Conservation (phyloP, 2,797 vertebrate species). For the Anas acuta region DNA sequence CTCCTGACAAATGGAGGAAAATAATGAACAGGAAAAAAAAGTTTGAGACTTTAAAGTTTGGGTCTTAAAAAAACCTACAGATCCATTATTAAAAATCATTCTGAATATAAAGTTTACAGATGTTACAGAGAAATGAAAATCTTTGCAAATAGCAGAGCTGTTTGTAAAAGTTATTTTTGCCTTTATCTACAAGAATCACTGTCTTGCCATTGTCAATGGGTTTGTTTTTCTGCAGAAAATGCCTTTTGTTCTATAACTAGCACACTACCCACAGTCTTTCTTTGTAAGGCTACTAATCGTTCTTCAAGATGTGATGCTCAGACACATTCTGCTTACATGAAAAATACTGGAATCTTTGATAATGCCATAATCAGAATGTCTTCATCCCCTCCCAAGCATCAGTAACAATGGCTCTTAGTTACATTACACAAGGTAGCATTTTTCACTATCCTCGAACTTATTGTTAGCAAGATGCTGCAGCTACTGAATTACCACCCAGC, state of each 20-base stretch:
- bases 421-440: neutral
- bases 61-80: neutral
- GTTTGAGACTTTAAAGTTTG: neutral
- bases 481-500: neutral
- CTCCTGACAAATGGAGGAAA: neutral
- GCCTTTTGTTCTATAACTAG: conserved; percentile 12
- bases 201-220: neutral
- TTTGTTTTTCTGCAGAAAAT: conserved; percentile 5
- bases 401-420: conserved; percentile 21
- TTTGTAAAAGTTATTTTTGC: neutral
- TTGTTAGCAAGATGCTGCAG: neutral
- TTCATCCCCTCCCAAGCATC: neutral
- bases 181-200: neutral
- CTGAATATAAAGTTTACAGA: neutral
- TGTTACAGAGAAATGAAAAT: neutral
- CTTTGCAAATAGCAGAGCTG: neutral
- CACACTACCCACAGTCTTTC: neutral
- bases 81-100: neutral
- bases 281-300: conserved; percentile 20
- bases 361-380: neutral
- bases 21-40: neutral
- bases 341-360: conserved; percentile 37
- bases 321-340: conserved; percentile 11
- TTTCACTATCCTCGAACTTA: neutral
- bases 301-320: conserved; percentile 2